Evolutionary conservation across 2,888 invertebrate genomes (phyloP).

Genomic region (Protodeltote pygarga): DNA sequence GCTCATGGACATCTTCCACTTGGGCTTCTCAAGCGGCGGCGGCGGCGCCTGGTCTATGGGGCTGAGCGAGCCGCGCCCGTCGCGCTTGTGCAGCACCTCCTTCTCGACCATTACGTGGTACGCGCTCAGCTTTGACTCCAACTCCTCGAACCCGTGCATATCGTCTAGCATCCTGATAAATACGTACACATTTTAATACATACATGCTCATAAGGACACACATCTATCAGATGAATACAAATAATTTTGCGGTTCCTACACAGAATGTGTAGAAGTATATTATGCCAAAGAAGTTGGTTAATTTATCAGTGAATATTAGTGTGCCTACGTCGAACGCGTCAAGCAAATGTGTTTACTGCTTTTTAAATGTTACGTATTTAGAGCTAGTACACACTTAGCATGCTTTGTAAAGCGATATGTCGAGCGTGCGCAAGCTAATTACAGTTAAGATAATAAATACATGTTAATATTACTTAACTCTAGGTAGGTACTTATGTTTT

Average conservation of each 20-base stretch:
- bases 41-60: constrained; percentile 81
- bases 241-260: constrained; percentile 12
- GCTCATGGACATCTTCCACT: constrained; percentile 91
- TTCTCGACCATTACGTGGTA: constrained; percentile 93
- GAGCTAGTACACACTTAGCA: constrained; percentile 6
- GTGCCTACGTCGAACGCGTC: not conserved
- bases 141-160: constrained; percentile 91
- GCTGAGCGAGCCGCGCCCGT: constrained; percentile 71
- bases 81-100: constrained; percentile 82
- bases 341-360: constrained; percentile 18
- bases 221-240: constrained; percentile 10
- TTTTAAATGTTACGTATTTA: constrained; percentile 8
- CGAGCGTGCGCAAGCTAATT: not conserved
- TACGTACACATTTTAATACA: constrained; percentile 48
- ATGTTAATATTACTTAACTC: too few relatives aligned
- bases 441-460: not conserved
- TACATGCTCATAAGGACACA: constrained; percentile 21
- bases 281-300: constrained; percentile 13
- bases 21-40: constrained; percentile 85
- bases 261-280: not conserved
- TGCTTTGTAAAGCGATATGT: not conserved
- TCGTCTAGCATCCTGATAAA: constrained; percentile 87
- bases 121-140: constrained; percentile 92
- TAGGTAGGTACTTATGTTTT: not conserved
- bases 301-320: not conserved